These are phyloP conservation scores for Scolopax bukidnonensis DNA, from an alignment of 2,797 vertebrate species.

Conservation along the genomic window DNA sequence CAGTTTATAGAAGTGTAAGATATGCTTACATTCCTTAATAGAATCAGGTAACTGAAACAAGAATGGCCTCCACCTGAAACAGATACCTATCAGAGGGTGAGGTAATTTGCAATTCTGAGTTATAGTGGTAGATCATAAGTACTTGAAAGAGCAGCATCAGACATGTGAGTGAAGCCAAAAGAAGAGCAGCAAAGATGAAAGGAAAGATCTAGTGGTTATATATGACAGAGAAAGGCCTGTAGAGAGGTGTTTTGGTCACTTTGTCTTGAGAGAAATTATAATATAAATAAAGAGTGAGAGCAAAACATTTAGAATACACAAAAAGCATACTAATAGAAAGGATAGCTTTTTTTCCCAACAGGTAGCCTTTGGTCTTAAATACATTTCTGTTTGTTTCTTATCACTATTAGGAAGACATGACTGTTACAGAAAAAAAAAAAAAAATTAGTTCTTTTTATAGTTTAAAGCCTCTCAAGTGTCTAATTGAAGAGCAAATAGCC, in stretches of 20 bases:
- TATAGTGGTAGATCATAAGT: not conserved
- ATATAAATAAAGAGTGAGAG: not conserved
- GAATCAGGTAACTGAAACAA: not conserved
- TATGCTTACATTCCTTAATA: not conserved
- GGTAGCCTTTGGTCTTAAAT: not conserved
- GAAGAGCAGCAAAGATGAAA: not conserved
- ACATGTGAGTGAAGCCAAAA: not conserved
- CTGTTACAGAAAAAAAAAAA: not conserved
- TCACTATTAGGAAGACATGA: not conserved
- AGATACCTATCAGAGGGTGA: not conserved
- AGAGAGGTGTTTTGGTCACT: not conserved
- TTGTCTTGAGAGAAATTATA: not conserved
- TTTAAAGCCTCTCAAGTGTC: not conserved
- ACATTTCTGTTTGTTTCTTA: not conserved
- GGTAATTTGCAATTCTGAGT: not conserved
- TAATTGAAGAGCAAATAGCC: not conserved
- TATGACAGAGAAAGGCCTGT: not conserved
- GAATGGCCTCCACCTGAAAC: not conserved
- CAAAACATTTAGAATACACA: not conserved
- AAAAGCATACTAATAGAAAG: not conserved
- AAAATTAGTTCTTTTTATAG: not conserved
- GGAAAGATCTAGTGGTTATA: not conserved
- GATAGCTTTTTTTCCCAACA: not conserved
- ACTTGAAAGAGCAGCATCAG: not conserved
- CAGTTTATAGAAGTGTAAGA: not conserved